phyloP scores from a whole-genome alignment of 2,888 invertebrate species.

The Resseliella maxima region DNA sequence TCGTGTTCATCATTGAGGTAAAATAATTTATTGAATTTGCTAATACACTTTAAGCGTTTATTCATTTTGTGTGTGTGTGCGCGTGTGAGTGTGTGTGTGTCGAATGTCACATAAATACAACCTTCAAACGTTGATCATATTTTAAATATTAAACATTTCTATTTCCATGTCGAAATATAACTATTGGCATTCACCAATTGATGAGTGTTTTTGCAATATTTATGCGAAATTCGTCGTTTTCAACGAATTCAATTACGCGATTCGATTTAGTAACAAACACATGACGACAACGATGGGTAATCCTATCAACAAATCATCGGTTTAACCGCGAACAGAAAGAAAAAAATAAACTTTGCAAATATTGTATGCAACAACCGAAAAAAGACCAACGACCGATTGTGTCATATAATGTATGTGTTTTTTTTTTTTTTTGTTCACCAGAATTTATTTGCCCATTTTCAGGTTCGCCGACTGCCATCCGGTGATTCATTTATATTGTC shows the following conservation, averaged over 20 bases:
- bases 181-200: constrained; percentile 7
- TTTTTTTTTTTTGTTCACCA: background rate
- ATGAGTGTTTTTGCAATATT: background rate
- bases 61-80: too few relatives aligned
- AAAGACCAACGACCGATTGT: background rate
- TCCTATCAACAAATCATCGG: constrained; percentile 6
- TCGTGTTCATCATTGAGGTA: background rate
- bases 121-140: constrained; percentile 6
- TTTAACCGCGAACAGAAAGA: constrained; percentile 17
- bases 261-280: background rate
- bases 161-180: background rate
- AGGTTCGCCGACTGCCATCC: background rate
- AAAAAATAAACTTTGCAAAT: background rate
- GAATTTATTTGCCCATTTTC: background rate
- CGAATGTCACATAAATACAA: too few relatives aligned
- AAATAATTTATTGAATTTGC: background rate
- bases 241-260: background rate
- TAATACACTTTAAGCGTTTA: background rate
- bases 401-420: too few relatives aligned
- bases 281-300: background rate
- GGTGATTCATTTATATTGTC: background rate
- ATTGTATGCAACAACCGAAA: background rate
- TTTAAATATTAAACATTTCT: constrained; percentile 35
- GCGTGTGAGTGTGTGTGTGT: too few relatives aligned
- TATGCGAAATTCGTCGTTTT: background rate